Evolutionary conservation across 2,113 vertebrate species (phyloP), one percentile per base, ranked within the genome.

Genomic region (Heterotis niloticus): DNA sequence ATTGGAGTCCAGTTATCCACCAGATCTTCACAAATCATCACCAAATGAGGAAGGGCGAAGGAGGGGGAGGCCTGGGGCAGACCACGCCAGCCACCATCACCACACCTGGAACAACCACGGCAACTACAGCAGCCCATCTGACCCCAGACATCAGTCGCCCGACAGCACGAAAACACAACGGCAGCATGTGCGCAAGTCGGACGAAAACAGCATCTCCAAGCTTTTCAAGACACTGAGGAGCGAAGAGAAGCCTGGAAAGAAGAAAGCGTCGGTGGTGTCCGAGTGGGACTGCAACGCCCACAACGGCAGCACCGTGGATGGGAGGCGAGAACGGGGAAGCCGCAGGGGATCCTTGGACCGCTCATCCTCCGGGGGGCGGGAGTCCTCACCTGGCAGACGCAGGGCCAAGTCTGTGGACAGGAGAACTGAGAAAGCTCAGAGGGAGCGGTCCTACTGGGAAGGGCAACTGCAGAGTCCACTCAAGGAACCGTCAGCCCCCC

Each of bases 21-120:
- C 94, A 91, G 95, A 97, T 85, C 92, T 96, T 95, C 96, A 96
- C 95, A 94, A 93, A 94, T 91, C 96, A 95, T 96, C 94, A 92
- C 93, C 89, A 87, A 95, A 94, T 87, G 95, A 94, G 93, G 95
- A 96, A 86, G 92, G 85, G 91, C 88, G 94, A 93, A 93, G 91
- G 89, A 94, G 89, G 90, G 92, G 94, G 83, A 86, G 83, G 74
- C 87, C 91, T 69, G 90, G 72, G 74, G 51, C 86, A 89, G 90
- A 90, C 93, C 92, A 89, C 87, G 90, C 91, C 90, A 94, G 88
- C 84, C 87, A 89, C 60, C 93, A 95, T 82, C 95, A 98, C 91
- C 94, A 95, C 92, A 96, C 90, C 86, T 91, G 90, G 90, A 92
- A 97, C 77, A 96, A 96, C 88, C 94, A 86, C 88, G 93, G 94